Percentiles rank a stretch among this genome's conserved stretches.
Evolutionary conservation across 2,113 vertebrate species (phyloP).

Genomic region (Corvus moneduloides): DNA sequence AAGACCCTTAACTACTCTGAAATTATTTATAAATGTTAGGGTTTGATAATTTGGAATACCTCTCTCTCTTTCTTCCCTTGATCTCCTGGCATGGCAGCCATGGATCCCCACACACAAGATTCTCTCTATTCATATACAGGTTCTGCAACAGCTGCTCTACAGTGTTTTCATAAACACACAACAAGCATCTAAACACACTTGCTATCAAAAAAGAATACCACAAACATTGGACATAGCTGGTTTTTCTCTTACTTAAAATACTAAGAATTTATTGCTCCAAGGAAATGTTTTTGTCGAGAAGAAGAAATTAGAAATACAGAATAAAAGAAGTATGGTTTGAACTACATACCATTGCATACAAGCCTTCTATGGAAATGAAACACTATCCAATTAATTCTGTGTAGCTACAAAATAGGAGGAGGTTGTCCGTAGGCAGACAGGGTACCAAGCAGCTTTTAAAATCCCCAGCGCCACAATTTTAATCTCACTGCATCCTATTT

Average conservation of each 20-base stretch:
- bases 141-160: neutral
- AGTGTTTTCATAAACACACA: neutral
- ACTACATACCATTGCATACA: neutral
- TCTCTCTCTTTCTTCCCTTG: neutral
- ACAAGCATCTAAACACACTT: neutral
- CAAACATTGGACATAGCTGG: neutral
- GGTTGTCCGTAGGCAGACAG: neutral
- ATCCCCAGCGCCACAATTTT: neutral
- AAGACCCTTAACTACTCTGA: neutral
- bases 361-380: neutral
- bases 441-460: slow-evolving; percentile 12
- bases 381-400: neutral
- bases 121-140: neutral
- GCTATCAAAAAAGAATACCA: neutral
- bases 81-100: neutral
- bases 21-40: neutral
- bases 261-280: neutral
- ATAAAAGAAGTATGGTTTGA: neutral
- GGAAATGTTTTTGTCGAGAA: neutral
- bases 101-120: neutral
- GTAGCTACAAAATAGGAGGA: neutral
- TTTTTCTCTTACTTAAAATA: neutral
- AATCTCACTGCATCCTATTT: neutral
- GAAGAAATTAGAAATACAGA: neutral
- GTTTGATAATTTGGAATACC: neutral